A percentile compares a stretch with the other conserved stretches of the same genome.
phyloP scores from a whole-genome alignment of 2,797 vertebrate genomes.

The Peromyscus attwateri region DNA sequence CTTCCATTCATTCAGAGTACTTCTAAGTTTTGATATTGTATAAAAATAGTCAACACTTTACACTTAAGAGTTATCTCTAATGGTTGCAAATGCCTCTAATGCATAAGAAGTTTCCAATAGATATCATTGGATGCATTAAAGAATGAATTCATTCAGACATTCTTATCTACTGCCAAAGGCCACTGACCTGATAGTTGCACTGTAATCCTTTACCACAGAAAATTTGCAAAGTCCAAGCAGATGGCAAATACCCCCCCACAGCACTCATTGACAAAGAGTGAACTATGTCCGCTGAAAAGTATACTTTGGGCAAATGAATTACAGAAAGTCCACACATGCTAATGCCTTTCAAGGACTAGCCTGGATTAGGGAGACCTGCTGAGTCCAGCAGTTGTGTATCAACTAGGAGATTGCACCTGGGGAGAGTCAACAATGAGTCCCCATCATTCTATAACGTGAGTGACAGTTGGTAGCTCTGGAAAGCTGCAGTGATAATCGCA shows the following conservation, averaged over 20 bases:
- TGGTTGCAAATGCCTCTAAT: not conserved
- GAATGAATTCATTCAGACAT: conserved; percentile 30
- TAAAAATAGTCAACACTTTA: conserved; percentile 43
- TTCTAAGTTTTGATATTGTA: conserved; percentile 45
- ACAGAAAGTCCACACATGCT: conserved; percentile 68
- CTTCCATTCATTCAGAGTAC: not conserved
- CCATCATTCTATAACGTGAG: not conserved
- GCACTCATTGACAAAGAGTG: conserved; percentile 80
- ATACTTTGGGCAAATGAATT: conserved; percentile 81
- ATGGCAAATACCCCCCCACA: conserved; percentile 72
- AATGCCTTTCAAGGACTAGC: conserved; percentile 58
- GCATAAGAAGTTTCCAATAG: not conserved
- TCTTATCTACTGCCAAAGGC: conserved; percentile 46
- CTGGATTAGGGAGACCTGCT: conserved; percentile 76
- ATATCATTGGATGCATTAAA: conserved; percentile 44
- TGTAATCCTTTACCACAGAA: conserved; percentile 73
- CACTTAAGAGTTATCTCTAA: conserved; percentile 15
- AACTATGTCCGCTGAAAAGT: conserved; percentile 83
- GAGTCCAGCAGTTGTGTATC: conserved; percentile 52
- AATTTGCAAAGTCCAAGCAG: conserved; percentile 73
- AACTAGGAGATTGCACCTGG: not conserved
- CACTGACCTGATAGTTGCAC: conserved; percentile 66
- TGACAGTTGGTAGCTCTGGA: not conserved
- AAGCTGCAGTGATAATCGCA: not conserved
- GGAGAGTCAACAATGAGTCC: conserved; percentile 22